Percentiles rank a stretch among this genome's conserved stretches.
phyloP scores from a whole-genome alignment of 64 coral and sea anemone species.

The Acropora yongei region DNA sequence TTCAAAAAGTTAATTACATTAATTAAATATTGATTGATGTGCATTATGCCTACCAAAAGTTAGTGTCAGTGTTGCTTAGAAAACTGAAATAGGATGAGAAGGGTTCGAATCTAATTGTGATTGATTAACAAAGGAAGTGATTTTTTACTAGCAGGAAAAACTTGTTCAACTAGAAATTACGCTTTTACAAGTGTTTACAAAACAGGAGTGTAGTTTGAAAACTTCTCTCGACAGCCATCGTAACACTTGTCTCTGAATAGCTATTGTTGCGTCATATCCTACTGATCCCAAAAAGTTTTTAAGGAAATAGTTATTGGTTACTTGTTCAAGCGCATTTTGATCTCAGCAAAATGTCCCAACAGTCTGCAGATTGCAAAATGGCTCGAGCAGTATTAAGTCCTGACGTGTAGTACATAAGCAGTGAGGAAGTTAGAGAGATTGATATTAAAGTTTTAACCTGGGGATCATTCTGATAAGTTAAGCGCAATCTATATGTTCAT shows the following conservation, averaged over 20 bases:
- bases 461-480: constrained; percentile 34
- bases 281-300: background rate
- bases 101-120: constrained; percentile 14
- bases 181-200: constrained; percentile 34
- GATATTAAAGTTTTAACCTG: background rate
- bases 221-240: background rate
- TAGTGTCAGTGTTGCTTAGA: background rate
- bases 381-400: background rate
- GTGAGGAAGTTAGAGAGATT: background rate
- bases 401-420: background rate
- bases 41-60: background rate
- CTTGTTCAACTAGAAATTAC: constrained; percentile 7
- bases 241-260: background rate
- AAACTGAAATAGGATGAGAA: constrained; percentile 9
- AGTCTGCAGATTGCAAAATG: background rate
- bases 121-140: background rate
- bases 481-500: background rate
- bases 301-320: background rate
- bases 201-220: constrained; percentile 1
- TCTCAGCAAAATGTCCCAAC: background rate
- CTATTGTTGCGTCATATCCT: constrained; percentile 34
- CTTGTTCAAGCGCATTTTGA: background rate
- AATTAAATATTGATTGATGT: constrained; percentile 55
- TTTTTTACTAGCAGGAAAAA: constrained; percentile 14
- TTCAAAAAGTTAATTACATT: constrained; percentile 30